Base-by-base conservation (phyloP, 1,140 invertebrate genomes). In the Neuroterus valhalla region DNA sequence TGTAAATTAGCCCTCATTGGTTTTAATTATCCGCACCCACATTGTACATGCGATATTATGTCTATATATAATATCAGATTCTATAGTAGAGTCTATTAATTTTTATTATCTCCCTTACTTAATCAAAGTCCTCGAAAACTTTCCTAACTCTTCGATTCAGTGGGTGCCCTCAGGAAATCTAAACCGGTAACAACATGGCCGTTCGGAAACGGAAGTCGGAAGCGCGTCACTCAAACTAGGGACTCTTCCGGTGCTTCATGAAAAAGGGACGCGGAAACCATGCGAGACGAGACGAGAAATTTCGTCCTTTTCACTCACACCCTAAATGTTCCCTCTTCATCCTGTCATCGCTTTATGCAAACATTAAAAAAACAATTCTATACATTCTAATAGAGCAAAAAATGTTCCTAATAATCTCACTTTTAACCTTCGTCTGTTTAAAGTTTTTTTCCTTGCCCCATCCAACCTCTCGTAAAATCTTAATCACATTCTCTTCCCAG, bases 131-230 rank as follows among this genome's bases (percentile, higher is more conserved):
- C 52, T 69, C 55, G 26, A 62, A 38, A 62, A 62, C 26, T 62
- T 62, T 38, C 26, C 55, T 62, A 26, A 31, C 26, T 66, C 45
- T 70, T 50, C 44, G 46, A 70, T 78, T 70, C 76, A 78, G 76
- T 71, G 83, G 76, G 72, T 75, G 77, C 78, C 81, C 79, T 77
- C 83, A 85, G 89, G 88, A 90, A 89, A 89, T 89, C 85, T 85
- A 88, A 88, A 88, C 86, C 86, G 86, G 88, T 86, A 88, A 85
- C 88, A 90, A 90, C 87, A 90, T 90, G 89, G 89, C 88, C 83
- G 88, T 86, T 86, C 87, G 88, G 89, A 90, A 90, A 87, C 89
- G 89, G 89, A 90, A 90, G 85, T 85, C 88, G 88, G 88, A 89
- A 87, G 81, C 85, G 86, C 88, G 89, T 89, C 89, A 87, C 87